phyloP scores from a whole-genome alignment of 2,888 invertebrate species.

The Ernsta delagoae region DNA sequence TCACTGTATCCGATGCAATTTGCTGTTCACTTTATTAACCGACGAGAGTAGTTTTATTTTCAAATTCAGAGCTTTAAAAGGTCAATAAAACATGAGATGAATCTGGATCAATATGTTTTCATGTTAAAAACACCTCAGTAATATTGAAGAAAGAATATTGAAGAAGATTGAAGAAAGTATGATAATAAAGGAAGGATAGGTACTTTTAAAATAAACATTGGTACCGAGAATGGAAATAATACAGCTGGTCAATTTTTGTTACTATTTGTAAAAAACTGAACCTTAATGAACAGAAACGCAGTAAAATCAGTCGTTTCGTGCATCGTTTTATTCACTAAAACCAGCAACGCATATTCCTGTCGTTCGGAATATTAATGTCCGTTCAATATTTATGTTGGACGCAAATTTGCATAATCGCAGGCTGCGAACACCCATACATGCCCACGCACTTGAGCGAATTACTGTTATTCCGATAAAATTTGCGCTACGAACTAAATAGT shows the following conservation, averaged over 20 bases:
- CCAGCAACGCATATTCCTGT: slow-evolving; percentile 79
- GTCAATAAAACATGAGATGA: too few relatives aligned
- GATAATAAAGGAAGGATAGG: too few relatives aligned
- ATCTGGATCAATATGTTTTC: too few relatives aligned
- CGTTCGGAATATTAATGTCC: slow-evolving; percentile 82
- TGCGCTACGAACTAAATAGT: slow-evolving; percentile 44
- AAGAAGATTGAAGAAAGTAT: too few relatives aligned
- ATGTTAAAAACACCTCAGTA: too few relatives aligned
- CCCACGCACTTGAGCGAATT: slow-evolving; percentile 63
- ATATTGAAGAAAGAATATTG: too few relatives aligned
- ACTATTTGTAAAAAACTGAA: slow-evolving; percentile 39
- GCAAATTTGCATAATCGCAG: slow-evolving; percentile 83
- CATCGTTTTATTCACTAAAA: slow-evolving; percentile 62
- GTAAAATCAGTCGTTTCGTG: slow-evolving; percentile 50
- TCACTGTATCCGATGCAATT: slow-evolving; percentile 4
- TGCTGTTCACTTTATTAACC: not conserved
- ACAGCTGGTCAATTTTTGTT: too few relatives aligned
- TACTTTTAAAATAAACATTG: too few relatives aligned
- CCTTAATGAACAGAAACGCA: slow-evolving; percentile 48
- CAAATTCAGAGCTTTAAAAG: too few relatives aligned
- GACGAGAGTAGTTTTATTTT: too few relatives aligned
- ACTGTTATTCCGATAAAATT: slow-evolving; percentile 79
- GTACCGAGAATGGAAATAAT: too few relatives aligned
- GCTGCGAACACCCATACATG: slow-evolving; percentile 62
- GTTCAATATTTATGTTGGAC: slow-evolving; percentile 83